Conservation (phyloP, 1,140 invertebrate species). For the Neodiprion fabricii region DNA sequence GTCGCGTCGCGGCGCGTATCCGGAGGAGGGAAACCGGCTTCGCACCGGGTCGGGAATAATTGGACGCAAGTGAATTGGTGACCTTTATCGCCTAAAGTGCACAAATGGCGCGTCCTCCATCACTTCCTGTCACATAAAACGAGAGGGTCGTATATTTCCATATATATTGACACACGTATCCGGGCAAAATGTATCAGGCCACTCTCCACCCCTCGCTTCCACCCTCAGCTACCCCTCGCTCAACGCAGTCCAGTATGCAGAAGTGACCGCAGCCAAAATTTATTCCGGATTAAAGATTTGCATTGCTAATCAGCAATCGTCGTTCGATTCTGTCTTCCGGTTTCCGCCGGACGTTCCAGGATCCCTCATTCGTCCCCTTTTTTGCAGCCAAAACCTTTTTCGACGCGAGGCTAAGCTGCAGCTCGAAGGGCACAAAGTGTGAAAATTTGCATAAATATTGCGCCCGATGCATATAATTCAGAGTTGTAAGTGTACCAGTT, state of each 20-base stretch:
- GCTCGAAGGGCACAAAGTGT: background rate
- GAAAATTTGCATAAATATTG: no score
- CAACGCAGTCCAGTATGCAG: background rate
- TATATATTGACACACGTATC: slow-evolving; percentile 13
- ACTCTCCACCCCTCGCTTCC: background rate
- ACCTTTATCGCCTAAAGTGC: slow-evolving; percentile 23
- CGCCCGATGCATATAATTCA: no score
- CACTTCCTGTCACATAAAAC: slow-evolving; percentile 14
- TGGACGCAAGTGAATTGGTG: slow-evolving; percentile 29
- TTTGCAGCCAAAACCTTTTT: background rate
- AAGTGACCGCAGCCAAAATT: slow-evolving; percentile 22
- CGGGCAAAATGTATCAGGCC: background rate
- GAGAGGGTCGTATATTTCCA: slow-evolving; percentile 17
- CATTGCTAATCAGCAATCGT: slow-evolving; percentile 35
- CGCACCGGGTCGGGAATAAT: slow-evolving; percentile 26
- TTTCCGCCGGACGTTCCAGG: background rate
- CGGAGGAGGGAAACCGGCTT: no score
- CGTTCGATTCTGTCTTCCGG: slow-evolving; percentile 28
- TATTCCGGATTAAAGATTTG: slow-evolving; percentile 31
- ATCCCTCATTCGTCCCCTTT: background rate
- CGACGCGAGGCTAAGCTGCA: background rate
- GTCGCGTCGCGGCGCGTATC: background rate
- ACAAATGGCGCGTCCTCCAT: slow-evolving; percentile 25
- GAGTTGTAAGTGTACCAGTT: no score
- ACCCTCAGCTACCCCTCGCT: background rate